Percentiles rank a stretch among this genome's conserved stretches.
phyloP scores from a whole-genome alignment of 2,113 vertebrate genomes.

The Menura novaehollandiae region DNA sequence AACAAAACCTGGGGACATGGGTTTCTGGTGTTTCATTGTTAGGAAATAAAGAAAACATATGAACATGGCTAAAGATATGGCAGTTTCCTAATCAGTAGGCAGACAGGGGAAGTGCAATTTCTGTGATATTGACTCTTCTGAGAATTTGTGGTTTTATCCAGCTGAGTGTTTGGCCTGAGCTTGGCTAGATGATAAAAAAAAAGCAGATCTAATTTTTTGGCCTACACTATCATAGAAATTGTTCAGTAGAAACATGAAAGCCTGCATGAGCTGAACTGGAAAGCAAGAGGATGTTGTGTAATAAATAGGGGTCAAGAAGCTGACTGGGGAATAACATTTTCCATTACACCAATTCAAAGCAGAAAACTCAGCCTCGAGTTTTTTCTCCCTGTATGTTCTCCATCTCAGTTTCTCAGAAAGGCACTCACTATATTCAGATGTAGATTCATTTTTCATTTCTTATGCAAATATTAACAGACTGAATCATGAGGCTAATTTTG shows the following conservation, averaged over 20 bases:
- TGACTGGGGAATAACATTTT: conserved; percentile 41
- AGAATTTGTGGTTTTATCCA: conserved; percentile 36
- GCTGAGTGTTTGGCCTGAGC: not conserved
- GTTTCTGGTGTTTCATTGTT: not conserved
- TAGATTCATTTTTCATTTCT: conserved; percentile 27
- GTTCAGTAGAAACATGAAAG: conserved; percentile 22
- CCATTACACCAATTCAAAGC: conserved; percentile 10
- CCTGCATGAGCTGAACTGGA: conserved; percentile 17
- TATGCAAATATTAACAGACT: not conserved
- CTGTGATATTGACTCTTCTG: conserved; percentile 3
- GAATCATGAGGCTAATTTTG: not conserved
- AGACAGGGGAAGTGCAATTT: not conserved
- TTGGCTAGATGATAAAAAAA: conserved; percentile 16
- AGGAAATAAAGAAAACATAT: not conserved
- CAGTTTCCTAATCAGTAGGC: not conserved
- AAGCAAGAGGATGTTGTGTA: conserved; percentile 38
- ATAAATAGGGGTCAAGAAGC: not conserved
- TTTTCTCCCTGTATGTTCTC: not conserved
- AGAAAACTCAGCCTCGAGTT: not conserved
- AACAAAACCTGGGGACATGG: not conserved
- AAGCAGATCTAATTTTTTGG: conserved; percentile 13
- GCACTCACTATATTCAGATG: not conserved
- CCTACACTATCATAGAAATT: not conserved
- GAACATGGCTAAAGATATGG: not conserved
- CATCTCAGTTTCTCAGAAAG: not conserved